Evolutionary conservation across 2,113 vertebrate genomes (phyloP), one percentile per base, ranked within the genome.

Genomic region (Poeciliopsis retropinna): DNA sequence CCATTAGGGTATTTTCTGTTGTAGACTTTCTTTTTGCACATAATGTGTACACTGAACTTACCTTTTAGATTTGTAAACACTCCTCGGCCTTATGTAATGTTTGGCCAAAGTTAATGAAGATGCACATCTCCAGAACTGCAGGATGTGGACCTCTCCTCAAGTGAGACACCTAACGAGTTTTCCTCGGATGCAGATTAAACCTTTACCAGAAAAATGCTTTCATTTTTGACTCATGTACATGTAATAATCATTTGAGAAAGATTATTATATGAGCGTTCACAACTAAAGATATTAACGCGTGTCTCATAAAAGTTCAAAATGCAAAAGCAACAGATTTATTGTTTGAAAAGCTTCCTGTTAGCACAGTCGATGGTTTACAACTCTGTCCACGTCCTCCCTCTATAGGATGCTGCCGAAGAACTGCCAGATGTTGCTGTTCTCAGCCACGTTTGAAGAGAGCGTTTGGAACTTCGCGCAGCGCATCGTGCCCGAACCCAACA

Each of bases 401-500:
- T 34, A 11, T 88, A 99, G 97, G 84, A 97, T 96, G 96, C 91
- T 99, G 75, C 96, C 96, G 47, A 95, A 90, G 75, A 94, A 95
- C 82, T 99, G 97, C 90, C 98, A 99, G 94, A 99, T 99, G 97
- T 93, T 99, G 78, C 93, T 99, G 29, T 99, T 99, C 87, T 99
- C 97, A 0, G 98, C 98, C 81, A 99, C 98, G 2, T 99, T 99
- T 31, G 98, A 99, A 70, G 97, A 99, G 78, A 94, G 96, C 0
- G 97, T 99, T 47, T 99, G 97, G 97, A 96, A 94, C 64, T 99
- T 99, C 69, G 98, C 97, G 76, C 95, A 97, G 79, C 96, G 97
- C 78, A 97, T 99, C 54, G 96, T 99, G 65, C 97, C 97, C 0
- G 97, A 97, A 69, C 97, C 97, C 39, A 99, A 99, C 89, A 95